Percentiles rank a stretch among this genome's conserved stretches.
Conservation (phyloP, 2,113 vertebrate species). For the Poicephalus meyeri region DNA sequence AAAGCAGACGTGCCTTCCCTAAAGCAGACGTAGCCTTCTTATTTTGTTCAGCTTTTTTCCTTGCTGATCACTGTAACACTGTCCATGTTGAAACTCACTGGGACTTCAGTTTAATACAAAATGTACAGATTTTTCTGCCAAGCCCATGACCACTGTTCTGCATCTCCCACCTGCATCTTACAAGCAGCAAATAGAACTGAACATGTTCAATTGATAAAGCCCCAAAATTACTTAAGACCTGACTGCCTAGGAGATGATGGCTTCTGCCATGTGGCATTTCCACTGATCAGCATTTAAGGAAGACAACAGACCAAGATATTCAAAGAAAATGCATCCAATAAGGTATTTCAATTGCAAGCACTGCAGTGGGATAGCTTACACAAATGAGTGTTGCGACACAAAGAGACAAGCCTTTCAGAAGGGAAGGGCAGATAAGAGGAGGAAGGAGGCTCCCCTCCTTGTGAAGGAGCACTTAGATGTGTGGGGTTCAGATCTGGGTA, state of each 20-base stretch:
- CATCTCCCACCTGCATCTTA: neutral
- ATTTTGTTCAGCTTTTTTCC: too few species aligned
- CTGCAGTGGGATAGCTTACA: neutral
- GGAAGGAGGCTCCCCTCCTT: neutral
- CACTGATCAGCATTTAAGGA: neutral
- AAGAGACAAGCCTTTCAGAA: neutral
- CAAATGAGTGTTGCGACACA: accelerated
- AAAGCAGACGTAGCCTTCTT: too few species aligned
- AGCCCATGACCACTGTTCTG: neutral
- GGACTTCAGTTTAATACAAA: neutral
- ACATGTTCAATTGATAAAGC: neutral
- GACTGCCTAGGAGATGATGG: neutral
- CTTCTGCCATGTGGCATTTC: neutral
- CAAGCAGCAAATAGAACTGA: neutral
- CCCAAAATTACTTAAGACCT: neutral
- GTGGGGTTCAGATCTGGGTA: neutral
- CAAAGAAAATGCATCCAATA: neutral
- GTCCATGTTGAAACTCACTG: neutral
- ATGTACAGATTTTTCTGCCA: neutral
- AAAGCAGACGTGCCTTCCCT: too few species aligned
- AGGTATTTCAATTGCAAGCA: neutral
- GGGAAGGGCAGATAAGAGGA: neutral
- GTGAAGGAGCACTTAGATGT: neutral
- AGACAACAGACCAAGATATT: neutral
- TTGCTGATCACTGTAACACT: neutral